Base-by-base conservation (phyloP, 1,140 invertebrate genomes). In the Drosophila simulans region DNA sequence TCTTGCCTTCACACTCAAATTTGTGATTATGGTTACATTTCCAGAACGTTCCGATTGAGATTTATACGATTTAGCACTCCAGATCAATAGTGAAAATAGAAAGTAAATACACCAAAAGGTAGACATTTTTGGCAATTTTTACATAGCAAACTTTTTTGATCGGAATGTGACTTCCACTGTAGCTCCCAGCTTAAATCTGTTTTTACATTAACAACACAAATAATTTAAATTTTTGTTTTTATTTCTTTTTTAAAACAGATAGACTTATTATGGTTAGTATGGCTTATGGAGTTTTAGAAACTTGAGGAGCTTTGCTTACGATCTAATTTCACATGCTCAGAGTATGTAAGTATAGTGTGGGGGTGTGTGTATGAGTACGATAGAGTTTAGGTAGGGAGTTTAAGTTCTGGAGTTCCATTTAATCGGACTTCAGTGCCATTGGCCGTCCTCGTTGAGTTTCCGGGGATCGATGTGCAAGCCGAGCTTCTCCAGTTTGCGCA, bases 401-500 rank as follows among this genome's bases (percentile, higher is more conserved):
- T 43, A 3, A 15, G 13, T 34, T 43, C 7, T 37, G 3, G 13
- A 22, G 42, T 1, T 25, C 7, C 49, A 40, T 52, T 62, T 20
- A 49, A 31, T 65, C 40, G 37, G n/a, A 10, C 42, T 68, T 46
- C 48, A 88, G 49, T 74, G 48, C 80, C 80, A 88, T 37, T 80
- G 39, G 22, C 25, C 49, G 35, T 31, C 17, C 12, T 45, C 59
- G 12, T 27, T 46, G 0, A 88, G 20, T 12, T 84, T 71, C 0
- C 84, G 80, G 0, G 84, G 84, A 75, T 89, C 84, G 8, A 84
- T 60, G 25, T 73, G 56, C 8, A 91, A 63, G 4, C 88, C 88
- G 2, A 91, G 57, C 13, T 91, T 78, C 66, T 91, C 88, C 56
- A 91, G 45, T 13, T 91, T 91, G 12, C 80, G 80, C 11, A 91